Base-by-base conservation (phyloP, 1,140 invertebrate species). In the Drosophila pallidifrons region DNA sequence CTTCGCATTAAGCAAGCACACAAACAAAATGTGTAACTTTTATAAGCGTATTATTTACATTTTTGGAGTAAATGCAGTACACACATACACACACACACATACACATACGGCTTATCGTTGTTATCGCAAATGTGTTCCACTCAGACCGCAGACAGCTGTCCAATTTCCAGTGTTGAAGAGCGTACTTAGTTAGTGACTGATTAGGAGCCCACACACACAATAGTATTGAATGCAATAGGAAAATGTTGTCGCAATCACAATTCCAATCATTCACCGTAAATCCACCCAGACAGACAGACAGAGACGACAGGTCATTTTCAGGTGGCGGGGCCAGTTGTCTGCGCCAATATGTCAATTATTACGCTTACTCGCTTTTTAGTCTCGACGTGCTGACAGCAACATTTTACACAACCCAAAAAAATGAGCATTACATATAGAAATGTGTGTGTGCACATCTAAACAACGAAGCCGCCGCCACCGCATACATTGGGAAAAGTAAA, bases 401-500 rank as follows among this genome's bases (percentile, higher is more conserved):
- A 75, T 75, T 70, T 75, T 75, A 59, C 67, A 59, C 67, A 70
- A 41, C 35, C 25, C 38, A 35, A 66, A 66, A 60, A 45, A 43
- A 58, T 20, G 52, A 49, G 16, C 41, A 51, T n/a, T 25, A 54
- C 13, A 52, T 47, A 43, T 66, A 60, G 28, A 55, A 47, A 54
- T 65, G n/a, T 16, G 3, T 13, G 41, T 43, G 41, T 43, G 41
- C 41, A 38, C 35, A 32, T 78, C 30, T 54, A 79, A 58, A 38
- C 60, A 43, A 55, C 32, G 32, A 32, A 5, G 35, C 35, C 6
- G 35, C 8, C 35, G 35, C 35, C 35, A 38, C 52, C 35, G 47
- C 46, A 32, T 65, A 60, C 83, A 80, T 58, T 80, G 61, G 61
- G 69, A 89, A 85, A 88, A 88, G 83, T 88, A 88, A 88, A 88